phyloP scores from a whole-genome alignment of 2,888 invertebrate species.

The Hydriomena furcata region DNA sequence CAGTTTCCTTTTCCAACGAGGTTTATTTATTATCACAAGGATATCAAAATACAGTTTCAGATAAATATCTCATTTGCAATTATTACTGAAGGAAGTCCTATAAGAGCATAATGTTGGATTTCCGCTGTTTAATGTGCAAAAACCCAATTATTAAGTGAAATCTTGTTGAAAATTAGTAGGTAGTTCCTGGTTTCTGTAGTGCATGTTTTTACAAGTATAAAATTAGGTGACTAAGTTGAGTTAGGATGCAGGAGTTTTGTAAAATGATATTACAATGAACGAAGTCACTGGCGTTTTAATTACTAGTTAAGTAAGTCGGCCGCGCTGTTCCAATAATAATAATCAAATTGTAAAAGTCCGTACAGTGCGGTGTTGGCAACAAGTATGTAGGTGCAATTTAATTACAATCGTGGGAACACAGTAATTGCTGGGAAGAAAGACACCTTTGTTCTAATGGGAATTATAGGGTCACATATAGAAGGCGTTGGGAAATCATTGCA shows the following conservation, averaged over 20 bases:
- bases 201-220: too few relatives aligned
- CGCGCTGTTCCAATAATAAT: constrained; percentile 19
- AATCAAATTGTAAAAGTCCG: constrained; percentile 26
- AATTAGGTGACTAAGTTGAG: too few relatives aligned
- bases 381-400: constrained; percentile 46
- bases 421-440: constrained; percentile 61
- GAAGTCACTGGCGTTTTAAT: too few relatives aligned
- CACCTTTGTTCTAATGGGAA: constrained; percentile 59
- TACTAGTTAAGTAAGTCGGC: constrained; percentile 3
- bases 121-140: constrained; percentile 24
- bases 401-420: constrained; percentile 62
- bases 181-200: not conserved
- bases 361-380: constrained; percentile 19
- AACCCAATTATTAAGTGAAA: constrained; percentile 11
- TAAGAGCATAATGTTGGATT: constrained; percentile 22
- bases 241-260: too few relatives aligned
- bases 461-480: constrained; percentile 42
- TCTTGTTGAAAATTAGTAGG: not conserved
- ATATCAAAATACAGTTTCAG: constrained; percentile 26
- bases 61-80: constrained; percentile 21
- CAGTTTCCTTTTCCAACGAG: constrained; percentile 25
- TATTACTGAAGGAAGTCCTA: constrained; percentile 29
- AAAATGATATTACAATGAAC: too few relatives aligned
- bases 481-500: constrained; percentile 45
- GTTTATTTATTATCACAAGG: constrained; percentile 22